phyloP scores from a whole-genome alignment of 2,888 invertebrate species.

The Drosophila merina region DNA sequence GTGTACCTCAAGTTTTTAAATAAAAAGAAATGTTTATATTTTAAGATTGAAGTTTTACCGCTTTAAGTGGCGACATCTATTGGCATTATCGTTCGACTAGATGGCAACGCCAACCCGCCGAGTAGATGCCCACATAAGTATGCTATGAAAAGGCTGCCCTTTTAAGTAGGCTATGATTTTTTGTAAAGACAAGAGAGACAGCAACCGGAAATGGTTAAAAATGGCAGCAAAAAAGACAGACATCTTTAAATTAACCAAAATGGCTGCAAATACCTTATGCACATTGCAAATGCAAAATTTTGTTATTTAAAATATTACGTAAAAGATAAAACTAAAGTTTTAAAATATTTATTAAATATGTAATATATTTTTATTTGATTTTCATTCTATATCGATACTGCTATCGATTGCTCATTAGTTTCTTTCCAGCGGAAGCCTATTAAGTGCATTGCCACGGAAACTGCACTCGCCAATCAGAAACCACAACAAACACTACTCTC shows the following conservation, averaged over 20 bases:
- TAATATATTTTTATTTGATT: not conserved
- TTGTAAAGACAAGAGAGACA: not conserved
- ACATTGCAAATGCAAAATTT: not conserved
- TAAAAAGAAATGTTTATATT: too few species aligned
- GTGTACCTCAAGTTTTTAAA: too few species aligned
- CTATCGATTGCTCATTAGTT: slow-evolving; percentile 6
- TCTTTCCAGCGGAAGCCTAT: slow-evolving; percentile 1
- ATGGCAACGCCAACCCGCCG: not conserved
- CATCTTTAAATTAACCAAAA: not conserved
- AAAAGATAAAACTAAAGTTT: not conserved
- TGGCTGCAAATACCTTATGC: not conserved
- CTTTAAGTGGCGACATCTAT: not conserved
- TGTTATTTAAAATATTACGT: not conserved
- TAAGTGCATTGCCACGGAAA: not conserved
- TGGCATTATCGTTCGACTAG: not conserved
- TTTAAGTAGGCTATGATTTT: not conserved
- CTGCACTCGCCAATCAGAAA: slow-evolving; percentile 15
- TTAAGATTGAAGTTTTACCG: not conserved
- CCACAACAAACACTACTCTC: slow-evolving; percentile 20
- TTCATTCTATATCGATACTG: not conserved
- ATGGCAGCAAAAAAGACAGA: not conserved
- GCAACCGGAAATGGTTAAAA: not conserved
- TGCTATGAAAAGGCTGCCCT: not conserved
- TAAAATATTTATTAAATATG: not conserved
- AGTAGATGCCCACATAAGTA: not conserved